Percentiles rank a stretch among this genome's conserved stretches.
Conservation (phyloP, 2,888 invertebrate genomes). For the Nesidiocoris tenuis region DNA sequence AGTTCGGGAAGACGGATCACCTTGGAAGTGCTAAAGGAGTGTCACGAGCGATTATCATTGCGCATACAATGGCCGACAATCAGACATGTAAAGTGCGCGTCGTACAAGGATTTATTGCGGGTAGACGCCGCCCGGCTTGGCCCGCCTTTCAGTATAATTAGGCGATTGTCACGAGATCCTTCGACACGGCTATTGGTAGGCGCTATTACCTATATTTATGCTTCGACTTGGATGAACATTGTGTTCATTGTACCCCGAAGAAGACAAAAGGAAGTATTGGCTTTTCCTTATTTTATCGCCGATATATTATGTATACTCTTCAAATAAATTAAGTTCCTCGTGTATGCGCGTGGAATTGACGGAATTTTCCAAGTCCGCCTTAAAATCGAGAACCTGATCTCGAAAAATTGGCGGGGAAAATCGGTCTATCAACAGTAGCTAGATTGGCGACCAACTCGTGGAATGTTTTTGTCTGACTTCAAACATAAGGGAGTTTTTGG, state of each 20-base stretch:
- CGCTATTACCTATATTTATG: conserved; percentile 35
- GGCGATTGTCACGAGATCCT: conserved; percentile 35
- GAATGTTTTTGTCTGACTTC: no score
- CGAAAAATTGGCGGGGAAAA: no score
- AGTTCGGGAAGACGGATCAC: conserved; percentile 36
- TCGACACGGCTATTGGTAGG: conserved; percentile 24
- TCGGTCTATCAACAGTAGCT: no score
- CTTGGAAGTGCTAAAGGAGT: conserved; percentile 43
- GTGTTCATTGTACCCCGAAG: conserved; percentile 31
- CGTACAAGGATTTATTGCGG: conserved; percentile 41
- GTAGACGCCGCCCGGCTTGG: conserved; percentile 31
- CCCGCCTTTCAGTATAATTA: conserved; percentile 39
- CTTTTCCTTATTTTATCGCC: no score
- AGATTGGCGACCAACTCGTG: no score
- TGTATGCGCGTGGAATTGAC: no score
- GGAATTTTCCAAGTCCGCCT: no score
- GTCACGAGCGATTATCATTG: conserved; percentile 41
- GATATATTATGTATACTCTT: no score
- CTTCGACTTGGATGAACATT: conserved; percentile 22
- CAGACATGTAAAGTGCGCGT: conserved; percentile 41
- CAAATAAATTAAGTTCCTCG: no score
- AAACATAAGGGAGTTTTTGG: no score
- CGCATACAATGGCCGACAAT: conserved; percentile 42
- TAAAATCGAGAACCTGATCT: no score
- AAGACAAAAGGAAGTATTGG: no score